Evolutionary conservation across 2,113 vertebrate species (phyloP), one percentile per base, ranked within the genome.

Genomic region (Cochlearius cochlearius): DNA sequence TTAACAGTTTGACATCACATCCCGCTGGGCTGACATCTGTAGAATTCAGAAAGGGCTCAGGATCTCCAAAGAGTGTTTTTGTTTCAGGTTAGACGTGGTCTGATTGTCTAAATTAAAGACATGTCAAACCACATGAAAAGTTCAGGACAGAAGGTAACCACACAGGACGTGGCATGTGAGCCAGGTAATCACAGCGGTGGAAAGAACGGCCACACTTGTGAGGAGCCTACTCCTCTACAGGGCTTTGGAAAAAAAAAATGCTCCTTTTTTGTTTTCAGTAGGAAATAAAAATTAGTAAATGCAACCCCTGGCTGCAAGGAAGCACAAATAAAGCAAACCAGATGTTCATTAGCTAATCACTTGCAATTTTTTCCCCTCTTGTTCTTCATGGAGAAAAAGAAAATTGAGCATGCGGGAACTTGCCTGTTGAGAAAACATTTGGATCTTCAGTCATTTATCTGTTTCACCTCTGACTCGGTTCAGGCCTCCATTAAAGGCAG

Each of bases 91-190:
- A 86, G 96, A 90, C 4, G 69, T 94, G 91, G 93, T 82, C 94
- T 89, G 92, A 97, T 96, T 94, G 93, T 95, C 95, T 97, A 97
- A 97, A 97, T 97, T 96, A 97, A 96, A 97, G 96, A 73, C 96
- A 98, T 79, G 95, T 97, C 96, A 97, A 97, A 96, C 96, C 96
- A 97, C 96, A 96, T 97, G 96, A 97, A 96, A 96, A 94, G 96
- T 90, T 58, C 64, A 64, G 95, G 97, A 88, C 81, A 85, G 95
- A 90, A 97, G 95, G 96, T 94, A 97, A 96, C 97, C 95, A 96
- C 97, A 97, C 97, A 97, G 97, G 96, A 98, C 83, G 95, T 96
- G 94, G 95, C 94, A 95, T 96, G 93, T 55, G 66, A 89, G 91
- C 94, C 96, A 97, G 96, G 94, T 96, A 96, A 96, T 97, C 94